Base-by-base conservation (phyloP, 2,797 vertebrate species). In the Calcarius lapponicus region DNA sequence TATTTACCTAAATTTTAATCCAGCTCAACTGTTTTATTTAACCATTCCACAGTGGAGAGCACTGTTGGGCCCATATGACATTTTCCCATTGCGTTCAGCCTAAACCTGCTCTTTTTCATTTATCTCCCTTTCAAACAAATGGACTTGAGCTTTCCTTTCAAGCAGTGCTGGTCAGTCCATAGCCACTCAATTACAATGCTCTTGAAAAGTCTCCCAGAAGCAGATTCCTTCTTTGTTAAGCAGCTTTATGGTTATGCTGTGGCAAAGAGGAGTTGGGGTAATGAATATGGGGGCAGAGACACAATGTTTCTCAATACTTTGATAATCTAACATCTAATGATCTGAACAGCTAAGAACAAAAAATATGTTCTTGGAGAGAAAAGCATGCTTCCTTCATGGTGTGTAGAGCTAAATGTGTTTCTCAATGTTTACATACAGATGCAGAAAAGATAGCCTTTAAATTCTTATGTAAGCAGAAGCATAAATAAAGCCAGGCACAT, bases 1-100 rank as follows among this genome's bases (percentile, higher is more conserved):
- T 93, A 72, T 80, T 93, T 95, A 93, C 53, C 70, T 76, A 50
- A 36, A 75, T 86, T 91, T 78, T 69, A 84, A 79, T 73, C 17
- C 28, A 69, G 70, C 1, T 3, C 28, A 82, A 93, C 45, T 53
- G 40, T 57, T 93, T 76, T 26, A 79, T 76, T 92, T 61, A 74
- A 81, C 51, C 13, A n/a, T 28, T 64, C 80, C n/a, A 70, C 26
- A 51, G 25, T 28, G 48, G 38, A 70, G 34, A 81, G 48, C 51
- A 64, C 31, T 53, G n/a, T 47, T 81, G 36, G 80, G 15, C 47
- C 43, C 21, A 25, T 7, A 14, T n/a, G 58, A 90, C 1, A 2
- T 57, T 67, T 54, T 71, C 53, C 67, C 11, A 31, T 13, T 87
- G 53, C 26, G 42, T n/a, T 69, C 34, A 60, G 31, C 40, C 54